Evolutionary conservation across 2,888 invertebrate species (phyloP), one percentile per base, ranked within the genome.

Genomic region (Tinea pellionella): DNA sequence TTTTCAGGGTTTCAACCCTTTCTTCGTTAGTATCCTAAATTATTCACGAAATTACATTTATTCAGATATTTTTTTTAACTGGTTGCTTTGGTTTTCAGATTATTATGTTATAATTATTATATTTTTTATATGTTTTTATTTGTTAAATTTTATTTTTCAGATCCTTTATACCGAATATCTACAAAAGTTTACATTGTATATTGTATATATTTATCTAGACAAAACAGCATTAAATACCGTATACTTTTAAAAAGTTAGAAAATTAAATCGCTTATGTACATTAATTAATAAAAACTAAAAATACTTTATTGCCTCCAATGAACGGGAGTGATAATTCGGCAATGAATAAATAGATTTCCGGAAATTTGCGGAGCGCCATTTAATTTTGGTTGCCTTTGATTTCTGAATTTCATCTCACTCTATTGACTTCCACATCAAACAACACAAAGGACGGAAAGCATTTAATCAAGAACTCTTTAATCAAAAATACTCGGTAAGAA

Each of bases 341-440:
- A 53, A 24, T 53, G 53, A 53, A 53, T 53, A 24, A 53, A 53
- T 53, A 53, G 53, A 24, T 53, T 53, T 53, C 53, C 18, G 18
- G 47, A 53, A 53, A 24, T 53, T 53, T 53, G 53, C 24, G 53
- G 53, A 2, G 53, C 19, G 24, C 53, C 53, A 24, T 53, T 53
- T 53, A 24, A 53, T 53, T 53, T 24, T 16, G 47, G 59, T 61
- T 64, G 65, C 73, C 71, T 75, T 78, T 73, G 73, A 76, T 75
- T 77, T 70, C 68, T 66, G 67, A 67, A 69, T 69, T 77, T 72
- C 74, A 74, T 75, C 78, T 75, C 72, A 69, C 70, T 77, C 74
- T 73, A 75, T 77, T 76, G 75, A 75, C 69, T 78, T 47, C 63
- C 66, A 66, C 65, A 64, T 63, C 67, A 69, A 75, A 74, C 73